Conservation (phyloP, 2,797 vertebrate genomes). For the Argentina silus region DNA sequence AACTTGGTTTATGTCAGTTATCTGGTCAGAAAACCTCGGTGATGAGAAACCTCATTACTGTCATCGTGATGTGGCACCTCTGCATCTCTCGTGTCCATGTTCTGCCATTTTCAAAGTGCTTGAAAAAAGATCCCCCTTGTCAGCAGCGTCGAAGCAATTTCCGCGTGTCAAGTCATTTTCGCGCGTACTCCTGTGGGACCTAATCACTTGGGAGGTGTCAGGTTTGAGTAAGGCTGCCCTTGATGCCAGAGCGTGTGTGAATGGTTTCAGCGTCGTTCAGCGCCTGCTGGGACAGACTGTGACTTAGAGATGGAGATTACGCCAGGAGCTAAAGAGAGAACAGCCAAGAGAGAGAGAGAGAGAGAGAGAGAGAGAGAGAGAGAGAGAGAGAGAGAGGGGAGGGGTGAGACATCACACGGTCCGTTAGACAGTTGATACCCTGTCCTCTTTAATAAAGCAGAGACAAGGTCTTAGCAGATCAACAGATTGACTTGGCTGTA, state of each 20-base stretch:
- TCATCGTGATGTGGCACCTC: neutral
- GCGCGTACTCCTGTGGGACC: neutral
- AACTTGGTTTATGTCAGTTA: neutral
- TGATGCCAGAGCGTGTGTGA: neutral
- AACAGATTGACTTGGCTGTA: neutral
- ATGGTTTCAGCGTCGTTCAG: neutral
- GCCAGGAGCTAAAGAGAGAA: too few relatives aligned
- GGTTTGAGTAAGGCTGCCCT: neutral
- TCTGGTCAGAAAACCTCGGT: too few relatives aligned
- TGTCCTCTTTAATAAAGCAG: neutral
- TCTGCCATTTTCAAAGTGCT: neutral
- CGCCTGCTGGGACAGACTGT: conserved; percentile 1
- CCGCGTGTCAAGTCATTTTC: too few relatives aligned
- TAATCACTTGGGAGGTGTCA: conserved; percentile 39
- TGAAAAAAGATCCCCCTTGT: neutral
- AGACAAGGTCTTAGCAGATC: conserved; percentile 2
- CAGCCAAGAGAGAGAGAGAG: too few relatives aligned
- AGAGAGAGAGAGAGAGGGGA: neutral
- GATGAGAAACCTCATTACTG: neutral
- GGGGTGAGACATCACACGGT: neutral
- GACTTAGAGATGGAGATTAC: conserved; percentile 14
- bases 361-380: neutral
- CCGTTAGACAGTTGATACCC: neutral
- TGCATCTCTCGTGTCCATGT: neutral
- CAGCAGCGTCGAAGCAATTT: too few relatives aligned